Conservation (phyloP, 2,797 vertebrate genomes). For the Cheirogaleus major region DNA sequence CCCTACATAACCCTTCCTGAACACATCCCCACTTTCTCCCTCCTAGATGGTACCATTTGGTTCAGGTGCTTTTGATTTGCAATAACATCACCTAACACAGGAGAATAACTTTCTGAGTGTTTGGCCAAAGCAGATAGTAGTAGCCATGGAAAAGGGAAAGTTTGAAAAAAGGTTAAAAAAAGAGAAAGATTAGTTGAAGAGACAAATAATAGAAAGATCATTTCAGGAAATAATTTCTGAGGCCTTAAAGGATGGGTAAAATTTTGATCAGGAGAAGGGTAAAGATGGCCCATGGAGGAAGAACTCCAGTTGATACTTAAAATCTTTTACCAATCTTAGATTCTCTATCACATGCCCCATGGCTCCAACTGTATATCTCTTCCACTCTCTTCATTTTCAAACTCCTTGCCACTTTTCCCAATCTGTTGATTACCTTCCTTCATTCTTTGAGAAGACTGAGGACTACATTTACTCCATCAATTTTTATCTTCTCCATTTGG, state of each 20-base stretch:
- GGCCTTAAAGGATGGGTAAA: not conserved
- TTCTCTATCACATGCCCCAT: not conserved
- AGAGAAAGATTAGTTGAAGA: not conserved
- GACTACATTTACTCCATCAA: not conserved
- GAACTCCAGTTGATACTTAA: not conserved
- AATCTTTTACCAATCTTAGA: not conserved
- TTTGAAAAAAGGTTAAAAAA: not conserved
- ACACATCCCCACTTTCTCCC: not conserved
- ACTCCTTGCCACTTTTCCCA: not conserved
- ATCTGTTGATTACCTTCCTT: not conserved
- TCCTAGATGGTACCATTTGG: not conserved
- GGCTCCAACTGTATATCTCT: not conserved
- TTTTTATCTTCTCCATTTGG: conserved; percentile 2
- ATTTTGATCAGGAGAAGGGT: not conserved
- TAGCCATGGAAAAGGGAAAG: not conserved
- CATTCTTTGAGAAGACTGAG: not conserved
- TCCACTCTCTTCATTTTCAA: not conserved
- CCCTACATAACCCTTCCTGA: not conserved
- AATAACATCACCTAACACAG: not conserved
- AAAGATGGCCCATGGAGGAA: not conserved
- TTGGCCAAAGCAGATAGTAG: not conserved
- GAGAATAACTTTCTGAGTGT: not conserved
- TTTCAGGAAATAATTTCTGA: conserved; percentile 20
- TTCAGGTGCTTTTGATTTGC: not conserved
- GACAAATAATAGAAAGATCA: not conserved